Conservation (phyloP, 2,888 invertebrate species). For the Cantharis flavilabris region DNA sequence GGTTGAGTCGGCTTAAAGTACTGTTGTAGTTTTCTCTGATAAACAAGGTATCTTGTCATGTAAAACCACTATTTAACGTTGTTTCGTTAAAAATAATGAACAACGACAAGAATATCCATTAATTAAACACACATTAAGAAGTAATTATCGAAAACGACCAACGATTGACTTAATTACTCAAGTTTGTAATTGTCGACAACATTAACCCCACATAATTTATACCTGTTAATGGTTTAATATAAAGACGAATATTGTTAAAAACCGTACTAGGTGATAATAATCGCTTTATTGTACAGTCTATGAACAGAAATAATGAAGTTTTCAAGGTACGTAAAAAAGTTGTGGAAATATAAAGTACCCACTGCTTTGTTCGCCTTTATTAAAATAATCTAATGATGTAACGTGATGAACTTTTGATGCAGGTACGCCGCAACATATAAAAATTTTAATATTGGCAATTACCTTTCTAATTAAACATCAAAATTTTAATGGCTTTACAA, state of each 20-base stretch:
- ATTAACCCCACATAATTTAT: neutral
- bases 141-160: neutral
- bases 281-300: constrained; percentile 28
- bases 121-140: neutral
- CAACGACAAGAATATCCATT: neutral
- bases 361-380: constrained; percentile 32
- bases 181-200: neutral
- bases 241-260: constrained; percentile 9
- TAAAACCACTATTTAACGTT: constrained; percentile 15
- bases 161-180: neutral
- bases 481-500: constrained; percentile 15
- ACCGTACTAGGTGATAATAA: constrained; percentile 31
- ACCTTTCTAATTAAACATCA: constrained; percentile 18
- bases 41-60: constrained; percentile 16
- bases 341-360: constrained; percentile 15
- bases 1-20: constrained; percentile 28
- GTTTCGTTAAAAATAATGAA: neutral
- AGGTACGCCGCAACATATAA: constrained; percentile 24
- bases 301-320: constrained; percentile 32
- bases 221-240: neutral
- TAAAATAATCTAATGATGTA: constrained; percentile 33
- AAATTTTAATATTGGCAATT: constrained; percentile 27
- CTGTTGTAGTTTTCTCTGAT: constrained; percentile 20
- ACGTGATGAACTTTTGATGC: constrained; percentile 28
- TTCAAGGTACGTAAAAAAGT: constrained; percentile 30